Conservation (phyloP, 2,888 invertebrate species). For the Caenorhabditis sp. region DNA sequence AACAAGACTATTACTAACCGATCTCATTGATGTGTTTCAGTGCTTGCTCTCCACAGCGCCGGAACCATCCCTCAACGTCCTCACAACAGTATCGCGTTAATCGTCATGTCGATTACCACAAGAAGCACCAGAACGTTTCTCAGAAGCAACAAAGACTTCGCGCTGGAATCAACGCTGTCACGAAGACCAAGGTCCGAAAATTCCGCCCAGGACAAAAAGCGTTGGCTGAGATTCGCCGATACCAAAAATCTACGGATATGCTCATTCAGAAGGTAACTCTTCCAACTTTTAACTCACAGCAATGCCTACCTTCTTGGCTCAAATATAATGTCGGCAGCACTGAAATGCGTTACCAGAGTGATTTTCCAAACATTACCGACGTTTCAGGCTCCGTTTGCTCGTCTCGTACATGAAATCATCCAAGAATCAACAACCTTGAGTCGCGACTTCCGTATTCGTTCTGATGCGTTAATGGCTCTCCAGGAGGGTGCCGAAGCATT, state of each 20-base stretch:
- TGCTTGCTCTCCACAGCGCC: too few relatives aligned
- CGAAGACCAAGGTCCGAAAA: slow-evolving; percentile 24
- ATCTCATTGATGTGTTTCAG: too few relatives aligned
- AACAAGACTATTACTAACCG: too few relatives aligned
- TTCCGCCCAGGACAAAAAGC: slow-evolving; percentile 64
- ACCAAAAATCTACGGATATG: slow-evolving; percentile 66
- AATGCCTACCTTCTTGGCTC: too few relatives aligned
- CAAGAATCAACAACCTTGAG: background rate
- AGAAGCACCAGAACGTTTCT: too few relatives aligned
- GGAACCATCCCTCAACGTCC: too few relatives aligned
- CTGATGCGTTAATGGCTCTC: slow-evolving; percentile 60
- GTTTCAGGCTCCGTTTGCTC: slow-evolving; percentile 67
- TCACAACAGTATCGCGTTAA: too few relatives aligned
- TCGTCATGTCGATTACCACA: too few relatives aligned
- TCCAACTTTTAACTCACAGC: too few relatives aligned
- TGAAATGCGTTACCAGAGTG: too few relatives aligned
- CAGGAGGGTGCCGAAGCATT: slow-evolving; percentile 70
- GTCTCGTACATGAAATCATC: slow-evolving; percentile 62
- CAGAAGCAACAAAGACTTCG: slow-evolving; percentile 20
- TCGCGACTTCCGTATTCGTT: slow-evolving; percentile 46
- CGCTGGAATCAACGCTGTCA: slow-evolving; percentile 34
- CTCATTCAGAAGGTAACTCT: slow-evolving; percentile 60
- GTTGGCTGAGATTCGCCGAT: slow-evolving; percentile 64
- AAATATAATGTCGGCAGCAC: background rate
- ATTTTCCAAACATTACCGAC: too few relatives aligned